Evolutionary conservation across 2,113 vertebrate genomes (phyloP), one percentile per base, ranked within the genome.

Genomic region (Apteryx mantelli): DNA sequence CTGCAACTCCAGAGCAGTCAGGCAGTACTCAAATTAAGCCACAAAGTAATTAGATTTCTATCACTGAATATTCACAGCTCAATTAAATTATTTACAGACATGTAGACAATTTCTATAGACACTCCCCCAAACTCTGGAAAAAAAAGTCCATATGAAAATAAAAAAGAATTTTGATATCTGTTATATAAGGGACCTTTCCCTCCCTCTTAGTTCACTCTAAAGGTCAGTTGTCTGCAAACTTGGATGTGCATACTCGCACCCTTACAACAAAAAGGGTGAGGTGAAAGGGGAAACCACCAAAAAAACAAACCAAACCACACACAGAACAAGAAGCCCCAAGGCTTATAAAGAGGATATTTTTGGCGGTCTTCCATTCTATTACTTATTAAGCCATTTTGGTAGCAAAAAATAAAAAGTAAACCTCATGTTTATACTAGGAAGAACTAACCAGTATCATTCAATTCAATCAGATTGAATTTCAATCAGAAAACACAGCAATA

Each of bases 71-170:
- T 97, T 97, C 98, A 97, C 97, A 98, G 96, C 98, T 98, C 98
- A 97, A 97, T 98, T 98, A 98, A 97, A 96, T 98, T 98, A 98
- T 98, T 98, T 98, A 98, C 97, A 97, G 97, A 97, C 91, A 97
- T 97, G 96, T 95, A 98, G 84, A 93, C 89, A 91, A 93, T 73
- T 98, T 98, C 95, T 97, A 95, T 92, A 98, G 89, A 92, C 63
- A 74, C 42, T 91, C 76, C 89, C 79, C 55, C 89, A 97, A 97
- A 97, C 71, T 91, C 84, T 96, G 97, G 92, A 92, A 97, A 97
- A 96, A 96, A 93, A 88, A 96, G 42, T 94, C 56, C 63, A 97
- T 92, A 40, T 78, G 90, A 95, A 97, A 97, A 97, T 92, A 95
- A 98, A 98, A 91, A 55, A 70, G 17, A 93, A 91, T 74, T 95